Percentiles rank a stretch among this genome's conserved stretches.
phyloP scores from a whole-genome alignment of 2,888 invertebrate genomes.

The Pardosa pseudoannulata region DNA sequence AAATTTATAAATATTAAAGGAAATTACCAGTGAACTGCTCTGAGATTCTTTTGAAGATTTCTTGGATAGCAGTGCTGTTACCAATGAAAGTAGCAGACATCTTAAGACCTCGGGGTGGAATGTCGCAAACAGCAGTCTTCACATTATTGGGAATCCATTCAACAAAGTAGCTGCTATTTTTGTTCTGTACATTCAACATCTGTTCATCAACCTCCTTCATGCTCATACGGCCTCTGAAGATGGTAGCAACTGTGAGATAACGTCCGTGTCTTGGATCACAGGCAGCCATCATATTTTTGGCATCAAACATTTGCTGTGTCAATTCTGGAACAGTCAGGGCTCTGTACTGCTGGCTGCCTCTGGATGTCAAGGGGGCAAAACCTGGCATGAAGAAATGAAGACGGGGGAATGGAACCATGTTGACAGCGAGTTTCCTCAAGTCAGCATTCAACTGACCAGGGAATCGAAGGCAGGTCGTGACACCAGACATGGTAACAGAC shows the following conservation, averaged over 20 bases:
- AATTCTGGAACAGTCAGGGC: constrained; percentile 78
- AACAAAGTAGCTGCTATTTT: constrained; percentile 80
- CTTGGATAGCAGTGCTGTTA: constrained; percentile 79
- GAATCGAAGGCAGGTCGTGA: constrained; percentile 92
- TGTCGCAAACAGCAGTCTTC: constrained; percentile 81
- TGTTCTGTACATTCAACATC: constrained; percentile 80
- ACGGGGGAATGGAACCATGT: constrained; percentile 98
- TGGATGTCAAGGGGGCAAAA: constrained; percentile 74
- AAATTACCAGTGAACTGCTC: constrained; percentile 78
- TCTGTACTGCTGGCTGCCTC: constrained; percentile 76
- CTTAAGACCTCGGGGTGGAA: constrained; percentile 80
- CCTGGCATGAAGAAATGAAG: constrained; percentile 76
- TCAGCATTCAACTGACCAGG: constrained; percentile 96
- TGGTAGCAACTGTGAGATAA: constrained; percentile 80
- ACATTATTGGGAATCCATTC: constrained; percentile 79
- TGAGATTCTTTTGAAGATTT: constrained; percentile 78
- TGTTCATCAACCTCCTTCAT: constrained; percentile 81
- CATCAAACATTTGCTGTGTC: constrained; percentile 80
- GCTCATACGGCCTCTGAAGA: constrained; percentile 80
- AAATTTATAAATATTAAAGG: no score
- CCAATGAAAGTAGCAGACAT: constrained; percentile 81
- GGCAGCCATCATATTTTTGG: constrained; percentile 81
- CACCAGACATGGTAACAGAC: constrained; percentile 87
- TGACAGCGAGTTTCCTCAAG: constrained; percentile 92
- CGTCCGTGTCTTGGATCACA: constrained; percentile 80